Evolutionary conservation across 37 sponge, comb jelly and placozoan species (phyloP), one percentile per base, ranked within the genome.

Genomic region (Theonella swinhoei): DNA sequence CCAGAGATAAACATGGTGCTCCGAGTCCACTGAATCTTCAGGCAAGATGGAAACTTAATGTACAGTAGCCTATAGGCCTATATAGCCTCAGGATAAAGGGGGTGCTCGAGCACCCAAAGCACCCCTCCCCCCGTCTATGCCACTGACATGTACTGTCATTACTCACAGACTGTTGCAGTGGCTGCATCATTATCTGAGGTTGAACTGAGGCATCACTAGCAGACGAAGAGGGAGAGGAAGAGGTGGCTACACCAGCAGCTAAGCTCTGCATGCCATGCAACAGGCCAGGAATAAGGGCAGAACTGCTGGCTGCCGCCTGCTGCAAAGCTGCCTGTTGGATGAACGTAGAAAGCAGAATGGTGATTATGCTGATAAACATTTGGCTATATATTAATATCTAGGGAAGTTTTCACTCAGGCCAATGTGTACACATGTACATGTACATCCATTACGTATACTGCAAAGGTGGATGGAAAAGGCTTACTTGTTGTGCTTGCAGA

Each of bases 161-260:
- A 23, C 73, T 11, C 69, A 82, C 83, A 59, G 37, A 42, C 33
- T 83, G 77, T 38, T 78, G 80, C 19, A 74, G 54, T 17, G 92
- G 79, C 24, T 76, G 72, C 89, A 88, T 83, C 78, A 88, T 83
- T 0, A 83, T 76, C 14, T 82, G 78, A 0, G 81, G 88, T 0
- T 69, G 62, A 2, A 71, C 30, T 17, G 41, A 3, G 24, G 54
- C 64, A 43, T 84, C 61, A 26, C 30, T 64, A 28, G 24, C 41
- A 0, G 30, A 4, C 0, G 30, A 74, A 73, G 89, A 42, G n/a
- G n/a, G n/a, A n/a, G 40, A 64, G 60, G 59, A 39, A 30, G 60
- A 7, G 26, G 79, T 66, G 35, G 87, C 36, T 1, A 70, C 26
- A 0, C 68, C 58, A 14, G 77, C 38, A 40, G 70, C 61, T 24